Base-by-base conservation (phyloP, 2,113 vertebrate species). In the Rhabdomys dilectus region DNA sequence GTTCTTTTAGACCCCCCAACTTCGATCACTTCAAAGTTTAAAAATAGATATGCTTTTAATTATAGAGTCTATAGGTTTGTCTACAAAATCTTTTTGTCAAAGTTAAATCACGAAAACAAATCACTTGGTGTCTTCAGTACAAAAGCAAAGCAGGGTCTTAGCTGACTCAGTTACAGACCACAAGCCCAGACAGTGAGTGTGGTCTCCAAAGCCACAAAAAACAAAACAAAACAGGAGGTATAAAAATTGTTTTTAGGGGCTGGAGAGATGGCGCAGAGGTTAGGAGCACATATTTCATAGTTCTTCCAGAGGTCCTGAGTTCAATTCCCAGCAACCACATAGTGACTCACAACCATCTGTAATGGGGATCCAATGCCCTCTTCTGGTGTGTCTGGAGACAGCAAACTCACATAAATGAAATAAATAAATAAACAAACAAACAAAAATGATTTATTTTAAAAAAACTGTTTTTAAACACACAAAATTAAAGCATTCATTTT, bases 401-500 rank as follows among this genome's bases (percentile, higher is more conserved):
- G n/a, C n/a, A n/a, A n/a, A n/a, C n/a, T n/a, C n/a, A n/a, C n/a
- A n/a, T n/a, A n/a, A n/a, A n/a, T n/a, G n/a, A n/a, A n/a, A n/a
- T n/a, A n/a, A n/a, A n/a, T n/a, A n/a, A n/a, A n/a, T n/a, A n/a
- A n/a, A n/a, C n/a, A n/a, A n/a, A n/a, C n/a, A n/a, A n/a, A n/a
- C n/a, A n/a, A n/a, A n/a, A n/a, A n/a, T n/a, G n/a, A n/a, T n/a
- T n/a, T n/a, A n/a, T n/a, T n/a, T n/a, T n/a, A n/a, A n/a, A 95
- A 80, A 92, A 4, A 81, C 11, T 77, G 42, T 68, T 70, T 88
- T 19, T 88, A 3, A 24, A 76, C 36, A 93, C 73, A 91, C 45
- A 95, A 56, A 96, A 90, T 84, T 64, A 39, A 93, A 64, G 24
- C 56, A 80, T 19, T 92, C 11, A 89, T 77, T 90, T 89, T 26